These are phyloP conservation scores for Eremophila alpestris DNA, from an alignment of 2,797 vertebrate species.

Conservation along the genomic window DNA sequence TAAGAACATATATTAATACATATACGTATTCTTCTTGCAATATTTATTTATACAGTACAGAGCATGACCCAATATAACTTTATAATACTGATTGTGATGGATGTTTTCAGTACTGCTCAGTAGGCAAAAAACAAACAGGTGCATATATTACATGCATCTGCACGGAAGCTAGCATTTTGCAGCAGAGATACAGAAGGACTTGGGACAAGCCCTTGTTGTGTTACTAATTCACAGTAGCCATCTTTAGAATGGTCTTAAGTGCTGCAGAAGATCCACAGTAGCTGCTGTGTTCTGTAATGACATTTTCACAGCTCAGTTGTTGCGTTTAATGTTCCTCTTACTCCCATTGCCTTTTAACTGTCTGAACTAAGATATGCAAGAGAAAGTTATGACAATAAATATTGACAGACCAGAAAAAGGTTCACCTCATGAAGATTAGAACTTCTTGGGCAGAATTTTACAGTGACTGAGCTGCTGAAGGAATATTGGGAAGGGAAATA, in stretches of 20 bases:
- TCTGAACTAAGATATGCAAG: not conserved
- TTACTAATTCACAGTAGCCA: not conserved
- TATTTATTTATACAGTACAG: not conserved
- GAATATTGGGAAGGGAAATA: not conserved
- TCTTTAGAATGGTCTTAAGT: not conserved
- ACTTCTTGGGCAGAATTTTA: not conserved
- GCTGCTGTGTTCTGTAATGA: not conserved
- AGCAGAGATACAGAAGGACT: not conserved
- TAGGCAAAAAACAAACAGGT: not conserved
- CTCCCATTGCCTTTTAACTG: not conserved
- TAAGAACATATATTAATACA: not conserved
- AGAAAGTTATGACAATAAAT: not conserved
- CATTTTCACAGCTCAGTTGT: not conserved
- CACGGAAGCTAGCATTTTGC: not conserved
- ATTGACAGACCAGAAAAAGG: not conserved
- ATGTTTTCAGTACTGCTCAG: not conserved
- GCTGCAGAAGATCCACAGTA: not conserved
- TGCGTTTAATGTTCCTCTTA: not conserved
- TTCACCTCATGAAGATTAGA: not conserved
- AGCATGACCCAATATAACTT: not conserved
- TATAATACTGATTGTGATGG: not conserved
- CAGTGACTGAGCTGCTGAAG: not conserved
- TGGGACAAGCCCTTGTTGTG: not conserved
- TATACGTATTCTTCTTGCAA: not conserved
- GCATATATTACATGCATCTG: not conserved